phyloP scores from a whole-genome alignment of 2,797 vertebrate species.

The Menidia menidia region DNA sequence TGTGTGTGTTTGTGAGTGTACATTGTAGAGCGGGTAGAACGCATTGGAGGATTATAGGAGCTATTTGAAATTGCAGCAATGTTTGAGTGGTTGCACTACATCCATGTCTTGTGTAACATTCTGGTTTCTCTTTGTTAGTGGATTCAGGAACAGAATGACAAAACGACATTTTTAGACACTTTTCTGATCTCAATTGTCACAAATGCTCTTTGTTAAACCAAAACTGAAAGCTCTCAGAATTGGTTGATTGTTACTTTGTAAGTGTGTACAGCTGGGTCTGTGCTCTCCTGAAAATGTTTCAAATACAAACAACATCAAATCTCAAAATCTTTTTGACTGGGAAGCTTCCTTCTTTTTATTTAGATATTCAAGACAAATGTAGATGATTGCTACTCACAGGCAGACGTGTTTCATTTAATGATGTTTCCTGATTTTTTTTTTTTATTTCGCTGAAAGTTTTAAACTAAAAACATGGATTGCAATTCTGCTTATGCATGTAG shows the following conservation, averaged over 20 bases:
- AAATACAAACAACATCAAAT: background rate
- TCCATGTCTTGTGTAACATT: no score
- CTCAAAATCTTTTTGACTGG: background rate
- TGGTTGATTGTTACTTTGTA: slow-evolving; percentile 6
- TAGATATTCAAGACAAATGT: background rate
- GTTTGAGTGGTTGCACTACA: background rate
- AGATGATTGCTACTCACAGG: background rate
- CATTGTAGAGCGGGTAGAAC: slow-evolving; percentile 1
- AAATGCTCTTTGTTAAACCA: slow-evolving; percentile 1
- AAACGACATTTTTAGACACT: background rate
- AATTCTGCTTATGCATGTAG: background rate
- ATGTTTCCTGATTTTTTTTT: background rate
- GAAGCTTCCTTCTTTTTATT: background rate
- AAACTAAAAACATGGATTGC: background rate
- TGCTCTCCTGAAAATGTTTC: background rate
- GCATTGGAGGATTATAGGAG: slow-evolving; percentile 30
- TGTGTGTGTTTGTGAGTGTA: slow-evolving; percentile 1
- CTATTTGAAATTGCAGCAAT: slow-evolving; percentile 40
- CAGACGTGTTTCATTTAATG: background rate
- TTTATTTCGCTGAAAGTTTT: no score
- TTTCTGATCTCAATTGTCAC: background rate
- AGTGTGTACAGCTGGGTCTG: background rate
- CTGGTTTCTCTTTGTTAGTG: no score
- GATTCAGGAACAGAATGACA: no score
- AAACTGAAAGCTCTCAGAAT: background rate